Conservation (phyloP, 2,888 invertebrate genomes). For the Sepioteuthis lessoniana region DNA sequence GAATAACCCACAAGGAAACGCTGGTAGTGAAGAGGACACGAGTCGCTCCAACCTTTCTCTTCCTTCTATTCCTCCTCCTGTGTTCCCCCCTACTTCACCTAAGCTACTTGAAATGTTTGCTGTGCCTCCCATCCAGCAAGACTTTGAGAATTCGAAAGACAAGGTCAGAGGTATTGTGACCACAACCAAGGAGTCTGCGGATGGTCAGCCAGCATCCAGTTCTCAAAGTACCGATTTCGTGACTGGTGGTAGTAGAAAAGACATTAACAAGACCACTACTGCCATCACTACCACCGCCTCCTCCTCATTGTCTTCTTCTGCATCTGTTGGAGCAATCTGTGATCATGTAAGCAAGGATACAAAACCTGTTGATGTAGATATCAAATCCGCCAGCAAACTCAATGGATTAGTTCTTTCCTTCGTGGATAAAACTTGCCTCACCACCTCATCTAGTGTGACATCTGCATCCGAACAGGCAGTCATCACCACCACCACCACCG, state of each 20-base stretch:
- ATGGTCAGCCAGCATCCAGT: not conserved
- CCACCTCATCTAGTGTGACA: constrained; percentile 3
- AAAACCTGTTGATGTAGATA: not conserved
- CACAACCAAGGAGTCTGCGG: constrained; percentile 19
- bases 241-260: not conserved
- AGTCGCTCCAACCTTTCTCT: not conserved
- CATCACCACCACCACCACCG: constrained; percentile 38
- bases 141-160: not conserved
- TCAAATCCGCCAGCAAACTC: not conserved
- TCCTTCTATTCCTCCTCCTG: constrained; percentile 36
- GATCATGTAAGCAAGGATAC: not conserved
- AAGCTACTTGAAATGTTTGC: constrained; percentile 34
- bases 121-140: constrained; percentile 18
- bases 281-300: not conserved
- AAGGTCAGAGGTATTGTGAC: not conserved
- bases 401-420: not conserved
- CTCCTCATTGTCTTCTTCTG: not conserved
- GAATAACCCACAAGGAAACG: not conserved
- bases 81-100: not conserved
- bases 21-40: not conserved
- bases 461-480: not conserved
- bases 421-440: not conserved
- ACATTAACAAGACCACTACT: not conserved
- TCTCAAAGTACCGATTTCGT: not conserved
- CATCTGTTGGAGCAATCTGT: not conserved